Percentiles rank a stretch among this genome's conserved stretches.
phyloP scores from a whole-genome alignment of 2,797 vertebrate species.

The Liparis tanakae region DNA sequence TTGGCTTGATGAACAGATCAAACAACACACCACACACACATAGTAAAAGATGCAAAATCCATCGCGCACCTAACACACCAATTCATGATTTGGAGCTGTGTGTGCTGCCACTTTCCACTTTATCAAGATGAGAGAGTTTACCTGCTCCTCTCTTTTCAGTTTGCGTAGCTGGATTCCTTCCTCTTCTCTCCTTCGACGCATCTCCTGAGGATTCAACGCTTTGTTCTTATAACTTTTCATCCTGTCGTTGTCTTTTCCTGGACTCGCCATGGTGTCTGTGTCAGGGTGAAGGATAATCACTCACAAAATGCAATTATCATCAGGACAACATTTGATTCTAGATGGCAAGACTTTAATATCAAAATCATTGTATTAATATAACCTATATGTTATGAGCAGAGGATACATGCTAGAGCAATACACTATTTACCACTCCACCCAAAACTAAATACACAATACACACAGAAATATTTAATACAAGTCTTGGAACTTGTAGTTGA shows the following conservation, averaged over 20 bases:
- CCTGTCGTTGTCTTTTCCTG: slow-evolving; percentile 89
- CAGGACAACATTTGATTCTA: background rate
- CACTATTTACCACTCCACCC: too few relatives aligned
- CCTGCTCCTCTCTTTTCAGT: slow-evolving; percentile 95
- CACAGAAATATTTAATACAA: background rate
- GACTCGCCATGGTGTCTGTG: slow-evolving; percentile 88
- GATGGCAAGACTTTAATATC: background rate
- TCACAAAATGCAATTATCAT: background rate
- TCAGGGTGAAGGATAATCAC: background rate
- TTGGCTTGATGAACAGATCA: background rate
- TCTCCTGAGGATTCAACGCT: slow-evolving; percentile 93
- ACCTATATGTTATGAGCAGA: background rate
- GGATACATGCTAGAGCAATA: too few relatives aligned
- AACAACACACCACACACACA: background rate
- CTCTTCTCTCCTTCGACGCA: slow-evolving; percentile 92
- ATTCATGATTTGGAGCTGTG: too few relatives aligned
- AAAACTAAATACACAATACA: too few relatives aligned
- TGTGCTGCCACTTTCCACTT: too few relatives aligned
- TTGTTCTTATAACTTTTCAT: slow-evolving; percentile 98
- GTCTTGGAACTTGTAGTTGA: background rate
- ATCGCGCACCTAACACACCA: too few relatives aligned
- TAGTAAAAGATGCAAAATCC: background rate
- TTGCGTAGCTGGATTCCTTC: slow-evolving; percentile 94
- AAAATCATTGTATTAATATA: background rate
- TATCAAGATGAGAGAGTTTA: slow-evolving; percentile 47